Percentiles rank a stretch among this genome's conserved stretches.
phyloP scores from a whole-genome alignment of 2,797 vertebrate species.

The Tarsius wallacei region DNA sequence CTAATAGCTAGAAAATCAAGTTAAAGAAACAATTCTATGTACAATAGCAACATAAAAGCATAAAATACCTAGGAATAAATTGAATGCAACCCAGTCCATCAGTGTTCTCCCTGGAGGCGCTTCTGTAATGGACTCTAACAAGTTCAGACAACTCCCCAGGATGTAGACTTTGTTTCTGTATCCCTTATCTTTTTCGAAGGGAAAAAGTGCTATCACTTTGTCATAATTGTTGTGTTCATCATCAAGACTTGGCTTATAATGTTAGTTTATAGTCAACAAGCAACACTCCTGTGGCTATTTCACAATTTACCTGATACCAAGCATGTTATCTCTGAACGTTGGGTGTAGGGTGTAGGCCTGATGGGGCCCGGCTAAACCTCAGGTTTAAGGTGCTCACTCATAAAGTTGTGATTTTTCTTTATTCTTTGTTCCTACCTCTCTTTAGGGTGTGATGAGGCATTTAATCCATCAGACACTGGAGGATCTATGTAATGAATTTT shows the following conservation, averaged over 20 bases:
- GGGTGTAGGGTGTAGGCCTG: not conserved
- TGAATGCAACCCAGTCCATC: not conserved
- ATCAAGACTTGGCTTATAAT: not conserved
- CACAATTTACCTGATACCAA: not conserved
- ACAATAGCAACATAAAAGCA: not conserved
- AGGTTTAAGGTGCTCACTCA: not conserved
- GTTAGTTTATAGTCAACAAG: not conserved
- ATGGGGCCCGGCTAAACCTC: not conserved
- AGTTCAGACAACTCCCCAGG: not conserved
- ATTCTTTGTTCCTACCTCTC: conserved; percentile 58
- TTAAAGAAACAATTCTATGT: conserved; percentile 13
- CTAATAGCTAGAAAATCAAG: not conserved
- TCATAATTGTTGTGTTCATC: not conserved
- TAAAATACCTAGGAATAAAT: conserved; percentile 21
- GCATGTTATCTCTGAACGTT: not conserved
- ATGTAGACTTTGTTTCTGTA: not conserved
- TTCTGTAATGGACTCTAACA: not conserved
- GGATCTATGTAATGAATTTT: conserved; percentile 68
- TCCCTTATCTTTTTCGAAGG: conserved; percentile 11
- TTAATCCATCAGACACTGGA: conserved; percentile 49
- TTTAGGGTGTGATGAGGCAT: conserved; percentile 58
- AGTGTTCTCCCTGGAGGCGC: not conserved
- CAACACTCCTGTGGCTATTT: not conserved
- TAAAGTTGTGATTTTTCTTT: conserved; percentile 62
- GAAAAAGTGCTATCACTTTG: not conserved